These are phyloP conservation scores for Heliothis virescens DNA, from an alignment of 1,140 invertebrate genomes.

Conservation along the genomic window DNA sequence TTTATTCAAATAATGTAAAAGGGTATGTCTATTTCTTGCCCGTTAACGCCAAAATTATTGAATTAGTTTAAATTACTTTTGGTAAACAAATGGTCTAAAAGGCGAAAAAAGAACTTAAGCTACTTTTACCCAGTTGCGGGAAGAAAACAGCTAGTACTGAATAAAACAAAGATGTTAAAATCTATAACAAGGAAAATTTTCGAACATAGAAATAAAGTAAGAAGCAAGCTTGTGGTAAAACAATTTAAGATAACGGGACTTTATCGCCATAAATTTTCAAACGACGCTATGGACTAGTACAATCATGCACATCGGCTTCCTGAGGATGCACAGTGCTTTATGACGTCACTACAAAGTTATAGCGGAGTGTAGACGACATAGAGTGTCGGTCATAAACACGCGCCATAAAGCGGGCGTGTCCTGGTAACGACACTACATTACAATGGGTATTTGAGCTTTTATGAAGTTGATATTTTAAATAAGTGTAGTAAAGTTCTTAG, in stretches of 20 bases:
- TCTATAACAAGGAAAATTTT: no score
- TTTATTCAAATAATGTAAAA: no score
- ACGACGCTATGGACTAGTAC: background rate
- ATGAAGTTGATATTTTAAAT: conserved; percentile 44
- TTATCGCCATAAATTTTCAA: conserved; percentile 1
- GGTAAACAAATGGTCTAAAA: no score
- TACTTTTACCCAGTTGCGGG: no score
- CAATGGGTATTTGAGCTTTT: conserved; percentile 45
- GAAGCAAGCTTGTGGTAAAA: background rate
- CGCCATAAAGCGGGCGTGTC: conserved; percentile 43
- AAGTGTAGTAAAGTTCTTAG: background rate
- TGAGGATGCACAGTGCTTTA: conserved; percentile 47
- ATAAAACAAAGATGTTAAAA: no score
- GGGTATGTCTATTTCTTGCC: no score
- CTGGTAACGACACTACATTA: conserved; percentile 30
- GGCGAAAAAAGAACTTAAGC: no score
- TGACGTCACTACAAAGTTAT: conserved; percentile 50
- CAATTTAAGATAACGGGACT: background rate
- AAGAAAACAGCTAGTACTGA: no score
- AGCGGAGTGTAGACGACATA: conserved; percentile 36
- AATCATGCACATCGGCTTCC: conserved; percentile 36
- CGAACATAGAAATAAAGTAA: no score
- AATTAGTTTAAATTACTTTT: no score
- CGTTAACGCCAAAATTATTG: no score
- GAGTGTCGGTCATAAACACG: conserved; percentile 48